A percentile compares a stretch with the other conserved stretches of the same genome.
phyloP scores from a whole-genome alignment of 2,113 vertebrate genomes.

The Clarias gariepinus region DNA sequence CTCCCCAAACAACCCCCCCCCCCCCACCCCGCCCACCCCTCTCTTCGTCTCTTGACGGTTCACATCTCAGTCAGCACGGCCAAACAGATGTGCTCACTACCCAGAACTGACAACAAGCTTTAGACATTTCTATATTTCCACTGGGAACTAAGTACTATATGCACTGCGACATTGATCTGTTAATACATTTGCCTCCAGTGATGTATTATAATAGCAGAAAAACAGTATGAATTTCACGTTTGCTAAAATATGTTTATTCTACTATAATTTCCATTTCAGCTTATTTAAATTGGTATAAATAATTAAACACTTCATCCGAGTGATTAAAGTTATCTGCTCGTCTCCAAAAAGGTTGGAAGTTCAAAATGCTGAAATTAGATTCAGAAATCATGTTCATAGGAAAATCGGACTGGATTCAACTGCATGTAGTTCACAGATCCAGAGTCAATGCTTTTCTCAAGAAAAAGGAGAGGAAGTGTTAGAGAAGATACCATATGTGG shows the following conservation, averaged over 20 bases:
- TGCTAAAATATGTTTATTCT: conserved; percentile 5
- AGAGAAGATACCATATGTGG: not conserved
- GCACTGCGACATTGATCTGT: conserved; percentile 21
- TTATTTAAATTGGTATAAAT: conserved; percentile 1
- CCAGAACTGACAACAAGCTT: conserved; percentile 28
- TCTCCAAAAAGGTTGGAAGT: not conserved
- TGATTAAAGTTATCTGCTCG: not conserved
- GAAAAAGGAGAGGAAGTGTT: not conserved
- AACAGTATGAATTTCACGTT: conserved; percentile 26
- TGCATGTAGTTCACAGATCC: not conserved
- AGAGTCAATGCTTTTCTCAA: not conserved
- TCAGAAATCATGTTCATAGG: not conserved
- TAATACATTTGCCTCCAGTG: conserved; percentile 26
- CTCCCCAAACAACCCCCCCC: not conserved
- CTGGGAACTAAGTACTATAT: conserved; percentile 7
- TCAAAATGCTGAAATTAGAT: not conserved
- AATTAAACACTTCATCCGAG: not conserved
- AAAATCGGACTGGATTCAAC: not conserved
- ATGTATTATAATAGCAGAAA: conserved; percentile 3
- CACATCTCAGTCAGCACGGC: conserved; percentile 28
- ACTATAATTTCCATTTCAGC: not conserved
- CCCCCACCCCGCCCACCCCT: too few relatives aligned
- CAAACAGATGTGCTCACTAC: conserved; percentile 34
- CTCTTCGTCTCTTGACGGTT: conserved; percentile 31
- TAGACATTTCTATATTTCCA: conserved; percentile 25